A percentile compares a stretch with the other conserved stretches of the same genome.
phyloP scores from a whole-genome alignment of 1,140 invertebrate species.

The Calephelis nemesis region DNA sequence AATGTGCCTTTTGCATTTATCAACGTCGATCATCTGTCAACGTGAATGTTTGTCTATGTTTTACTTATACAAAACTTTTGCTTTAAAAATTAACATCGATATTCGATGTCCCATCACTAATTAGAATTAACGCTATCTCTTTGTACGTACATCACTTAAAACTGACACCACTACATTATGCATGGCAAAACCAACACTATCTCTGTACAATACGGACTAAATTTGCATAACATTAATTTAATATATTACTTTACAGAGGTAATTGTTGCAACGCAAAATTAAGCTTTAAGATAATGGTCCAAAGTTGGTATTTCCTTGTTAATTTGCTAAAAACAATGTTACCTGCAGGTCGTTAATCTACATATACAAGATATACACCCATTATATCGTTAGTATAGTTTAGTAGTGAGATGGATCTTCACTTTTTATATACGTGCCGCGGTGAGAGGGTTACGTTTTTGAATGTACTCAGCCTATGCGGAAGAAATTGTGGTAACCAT shows the following conservation, averaged over 20 bases:
- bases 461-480: no score
- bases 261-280: conserved; percentile 17
- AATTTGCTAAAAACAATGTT: neutral
- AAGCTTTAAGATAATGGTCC: neutral
- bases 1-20: no score
- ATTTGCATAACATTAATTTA: conserved; percentile 5
- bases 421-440: no score
- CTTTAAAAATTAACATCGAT: neutral
- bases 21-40: no score
- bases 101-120: conserved; percentile 15
- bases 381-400: no score
- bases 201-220: neutral
- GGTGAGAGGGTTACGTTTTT: no score
- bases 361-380: neutral
- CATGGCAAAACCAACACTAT: conserved; percentile 16
- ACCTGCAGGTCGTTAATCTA: neutral
- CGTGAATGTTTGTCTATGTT: no score
- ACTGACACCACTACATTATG: conserved; percentile 19
- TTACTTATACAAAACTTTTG: no score
- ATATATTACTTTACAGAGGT: neutral
- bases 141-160: conserved; percentile 27
- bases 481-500: no score
- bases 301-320: neutral
- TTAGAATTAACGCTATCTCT: conserved; percentile 26
- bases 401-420: no score